Percentiles rank a stretch among this genome's conserved stretches.
These are phyloP conservation scores for Pan troglodytes DNA, from an alignment of 2,113 vertebrate genomes.

Conservation along the genomic window DNA sequence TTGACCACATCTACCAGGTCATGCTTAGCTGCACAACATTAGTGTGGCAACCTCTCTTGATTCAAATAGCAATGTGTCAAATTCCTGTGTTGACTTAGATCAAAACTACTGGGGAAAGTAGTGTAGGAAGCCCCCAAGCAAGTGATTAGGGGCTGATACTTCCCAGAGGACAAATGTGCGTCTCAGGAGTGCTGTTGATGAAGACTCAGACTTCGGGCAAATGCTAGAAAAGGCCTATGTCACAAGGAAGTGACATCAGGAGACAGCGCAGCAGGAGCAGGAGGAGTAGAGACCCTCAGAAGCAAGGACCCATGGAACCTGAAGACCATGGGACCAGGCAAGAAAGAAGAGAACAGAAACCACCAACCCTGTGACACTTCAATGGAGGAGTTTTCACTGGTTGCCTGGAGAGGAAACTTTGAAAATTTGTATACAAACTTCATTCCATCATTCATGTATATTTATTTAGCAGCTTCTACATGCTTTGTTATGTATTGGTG, in stretches of 20 bases:
- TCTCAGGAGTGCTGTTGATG: neutral
- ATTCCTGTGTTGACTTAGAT: neutral
- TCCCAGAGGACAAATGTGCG: neutral
- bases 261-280: neutral
- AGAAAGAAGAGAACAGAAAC: neutral
- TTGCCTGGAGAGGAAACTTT: neutral
- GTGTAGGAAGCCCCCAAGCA: neutral
- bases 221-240: neutral
- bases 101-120: neutral
- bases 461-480: neutral
- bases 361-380: neutral
- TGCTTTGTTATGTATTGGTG: neutral
- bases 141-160: neutral
- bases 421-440: neutral
- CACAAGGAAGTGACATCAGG: neutral
- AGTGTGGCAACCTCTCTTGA: neutral
- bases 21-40: no score
- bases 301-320: fast-evolving
- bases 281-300: neutral
- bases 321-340: neutral
- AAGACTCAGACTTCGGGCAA: neutral
- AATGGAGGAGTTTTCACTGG: neutral
- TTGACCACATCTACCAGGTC: neutral
- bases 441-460: neutral
- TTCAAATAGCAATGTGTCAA: neutral